Conservation (phyloP, 2,797 vertebrate genomes). For the Sphaeramia orbicularis region DNA sequence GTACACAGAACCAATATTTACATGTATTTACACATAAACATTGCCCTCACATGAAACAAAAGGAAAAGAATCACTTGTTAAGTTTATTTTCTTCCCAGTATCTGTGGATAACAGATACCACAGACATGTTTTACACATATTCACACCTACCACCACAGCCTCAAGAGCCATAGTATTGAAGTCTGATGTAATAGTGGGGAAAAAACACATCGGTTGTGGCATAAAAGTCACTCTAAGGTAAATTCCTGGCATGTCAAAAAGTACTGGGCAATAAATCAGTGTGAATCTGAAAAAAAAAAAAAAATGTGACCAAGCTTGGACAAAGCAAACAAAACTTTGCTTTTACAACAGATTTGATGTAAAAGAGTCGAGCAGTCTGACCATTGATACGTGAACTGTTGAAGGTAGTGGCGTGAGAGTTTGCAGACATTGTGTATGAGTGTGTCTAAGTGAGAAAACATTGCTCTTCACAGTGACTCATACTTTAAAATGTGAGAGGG, state of each 20-base stretch:
- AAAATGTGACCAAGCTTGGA: neutral
- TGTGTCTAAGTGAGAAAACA: neutral
- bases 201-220: no score
- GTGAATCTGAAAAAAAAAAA: no score
- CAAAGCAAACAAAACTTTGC: neutral
- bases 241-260: no score
- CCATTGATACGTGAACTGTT: neutral
- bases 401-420: neutral
- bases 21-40: slow-evolving; percentile 17
- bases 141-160: no score
- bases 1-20: slow-evolving; percentile 30
- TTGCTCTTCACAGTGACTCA: slow-evolving; percentile 17
- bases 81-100: no score
- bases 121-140: no score
- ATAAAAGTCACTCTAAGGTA: neutral
- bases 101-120: no score
- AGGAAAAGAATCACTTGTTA: no score
- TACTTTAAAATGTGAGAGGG: neutral
- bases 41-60: slow-evolving; percentile 1
- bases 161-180: no score
- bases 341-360: neutral
- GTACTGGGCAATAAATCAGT: no score
- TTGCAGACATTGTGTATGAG: neutral
- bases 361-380: neutral
- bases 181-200: no score